Evolutionary conservation across 2,113 vertebrate species (phyloP).

Genomic region (Chloroceryle aenea): DNA sequence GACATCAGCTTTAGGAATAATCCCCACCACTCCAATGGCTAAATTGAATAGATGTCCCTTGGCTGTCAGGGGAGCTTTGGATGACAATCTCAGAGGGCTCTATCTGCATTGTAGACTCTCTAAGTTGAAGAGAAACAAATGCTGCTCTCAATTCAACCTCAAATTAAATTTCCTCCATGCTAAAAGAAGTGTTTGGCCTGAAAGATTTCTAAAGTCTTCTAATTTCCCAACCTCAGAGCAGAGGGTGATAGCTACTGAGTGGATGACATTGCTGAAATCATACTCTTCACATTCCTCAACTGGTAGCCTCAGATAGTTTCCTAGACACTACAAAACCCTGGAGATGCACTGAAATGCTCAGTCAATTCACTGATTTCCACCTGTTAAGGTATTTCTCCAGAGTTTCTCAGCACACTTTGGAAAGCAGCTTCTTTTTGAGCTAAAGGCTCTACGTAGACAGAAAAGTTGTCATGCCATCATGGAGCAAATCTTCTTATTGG

Average conservation of each 20-base stretch:
- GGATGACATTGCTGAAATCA: background rate
- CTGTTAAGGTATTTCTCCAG: background rate
- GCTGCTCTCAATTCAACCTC: background rate
- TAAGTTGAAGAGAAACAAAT: background rate
- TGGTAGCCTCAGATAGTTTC: background rate
- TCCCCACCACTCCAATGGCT: accelerated
- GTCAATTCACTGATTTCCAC: background rate
- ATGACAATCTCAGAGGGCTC: background rate
- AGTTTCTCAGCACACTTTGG: background rate
- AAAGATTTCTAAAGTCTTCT: background rate
- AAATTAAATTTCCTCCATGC: background rate
- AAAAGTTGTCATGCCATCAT: background rate
- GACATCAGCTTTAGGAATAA: background rate
- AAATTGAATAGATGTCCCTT: background rate
- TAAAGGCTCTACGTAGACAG: accelerated
- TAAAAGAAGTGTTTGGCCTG: background rate
- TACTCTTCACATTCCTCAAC: background rate
- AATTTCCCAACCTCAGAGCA: background rate
- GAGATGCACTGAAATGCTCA: background rate
- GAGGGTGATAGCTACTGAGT: background rate
- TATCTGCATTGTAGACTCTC: background rate
- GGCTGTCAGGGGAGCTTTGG: background rate
- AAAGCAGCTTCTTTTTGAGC: background rate
- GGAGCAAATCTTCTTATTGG: background rate
- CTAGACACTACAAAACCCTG: accelerated